These are phyloP conservation scores for Ochropleura plecta DNA, from an alignment of 2,888 invertebrate species.

Conservation along the genomic window DNA sequence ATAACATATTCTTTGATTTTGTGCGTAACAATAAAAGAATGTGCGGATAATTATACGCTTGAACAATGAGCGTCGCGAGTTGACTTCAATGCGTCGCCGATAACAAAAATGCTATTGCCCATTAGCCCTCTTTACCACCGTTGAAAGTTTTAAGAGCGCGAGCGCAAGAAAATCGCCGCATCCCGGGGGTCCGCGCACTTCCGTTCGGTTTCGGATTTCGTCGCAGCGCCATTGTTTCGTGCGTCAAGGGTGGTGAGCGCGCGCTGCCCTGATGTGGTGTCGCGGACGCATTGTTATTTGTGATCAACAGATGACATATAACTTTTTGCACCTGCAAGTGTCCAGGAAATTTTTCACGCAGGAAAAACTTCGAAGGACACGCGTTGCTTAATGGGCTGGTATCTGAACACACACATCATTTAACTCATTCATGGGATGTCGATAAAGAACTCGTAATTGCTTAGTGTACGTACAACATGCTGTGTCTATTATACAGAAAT, in stretches of 20 bases:
- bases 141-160: conserved; percentile 79
- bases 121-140: conserved; percentile 82
- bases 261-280: conserved; percentile 60
- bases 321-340: conserved; percentile 60
- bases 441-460: conserved; percentile 54
- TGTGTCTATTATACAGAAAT: conserved; percentile 54
- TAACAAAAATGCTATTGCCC: conserved; percentile 81
- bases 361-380: conserved; percentile 58
- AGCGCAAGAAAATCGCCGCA: conserved; percentile 87
- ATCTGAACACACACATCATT: conserved; percentile 49
- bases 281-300: conserved; percentile 64
- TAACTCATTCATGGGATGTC: conserved; percentile 58
- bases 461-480: conserved; percentile 49
- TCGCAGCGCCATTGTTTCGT: conserved; percentile 80
- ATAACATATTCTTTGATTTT: conserved; percentile 89
- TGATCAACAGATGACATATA: conserved; percentile 52
- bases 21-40: conserved; percentile 85
- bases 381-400: conserved; percentile 51
- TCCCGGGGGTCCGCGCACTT: conserved; percentile 88
- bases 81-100: conserved; percentile 86
- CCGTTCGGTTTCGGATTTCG: conserved; percentile 88
- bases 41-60: conserved; percentile 87
- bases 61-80: conserved; percentile 86
- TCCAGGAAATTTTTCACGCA: conserved; percentile 54
- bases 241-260: conserved; percentile 80